Evolutionary conservation across 2,113 vertebrate genomes (phyloP), one percentile per base, ranked within the genome.

Genomic region (Pseudopipra pipra): DNA sequence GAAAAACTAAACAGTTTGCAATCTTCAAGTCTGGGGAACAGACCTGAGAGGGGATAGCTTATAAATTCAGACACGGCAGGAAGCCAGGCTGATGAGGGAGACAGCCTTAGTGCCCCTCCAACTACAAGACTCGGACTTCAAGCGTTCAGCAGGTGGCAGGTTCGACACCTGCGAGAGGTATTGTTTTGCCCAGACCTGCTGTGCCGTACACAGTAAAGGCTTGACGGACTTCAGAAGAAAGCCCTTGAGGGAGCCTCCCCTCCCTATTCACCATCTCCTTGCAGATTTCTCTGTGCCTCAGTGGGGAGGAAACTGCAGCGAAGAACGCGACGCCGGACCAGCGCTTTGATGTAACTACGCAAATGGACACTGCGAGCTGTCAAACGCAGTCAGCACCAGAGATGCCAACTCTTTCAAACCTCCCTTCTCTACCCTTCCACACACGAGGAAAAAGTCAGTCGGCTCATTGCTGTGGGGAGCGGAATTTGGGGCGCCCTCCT

Each of bases 401-500:
- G 41, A 12, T 3, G 9, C 33, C 33, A 21, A 28, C 33, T 58
- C 14, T 63, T 37, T 14, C 73, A 31, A 28, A 59, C 2, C 12
- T 24, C 23, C 21, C 15, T 12, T 22, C 15, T 23, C 6, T 14
- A 43, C 3, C 9, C 30, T 5, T 18, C 54, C 17, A 55, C 70
- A 33, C 47, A 5, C 1, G 5, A 79, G 28, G 8, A 41, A 52
- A 10, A 52, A 5, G 1, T 4, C 41, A 30, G 17, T 2, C 10
- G 1, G 11, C 8, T 25, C 49, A 3, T 0, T 35, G 27, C 39
- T 3, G n/a, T 4, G 30, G 3, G 17, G 10, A 59, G 22, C 6
- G 3, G 17, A 47, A 43, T 21, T 1, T 6, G 16, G n/a, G 4
- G 11, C 6, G 43, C 24, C 7, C 9, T 43, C 73, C 15, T 72